Base-by-base conservation (phyloP, 2,113 vertebrate species). In the Brachypteracias leptosomus region DNA sequence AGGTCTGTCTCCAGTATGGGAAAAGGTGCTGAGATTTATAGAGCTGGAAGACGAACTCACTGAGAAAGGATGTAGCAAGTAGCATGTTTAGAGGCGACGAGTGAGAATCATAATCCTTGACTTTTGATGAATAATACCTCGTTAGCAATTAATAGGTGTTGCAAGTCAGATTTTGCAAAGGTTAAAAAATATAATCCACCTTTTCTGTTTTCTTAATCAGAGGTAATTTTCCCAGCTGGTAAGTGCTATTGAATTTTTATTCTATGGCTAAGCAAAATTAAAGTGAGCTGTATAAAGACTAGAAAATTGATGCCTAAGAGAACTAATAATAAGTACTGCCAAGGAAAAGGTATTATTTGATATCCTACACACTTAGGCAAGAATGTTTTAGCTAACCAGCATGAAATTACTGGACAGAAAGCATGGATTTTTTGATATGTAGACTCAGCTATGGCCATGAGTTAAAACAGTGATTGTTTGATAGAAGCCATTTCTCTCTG, bases 181-280 rank as follows among this genome's bases (percentile, higher is more conserved):
- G 94, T 90, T 94, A 86, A 96, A 97, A 93, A 93, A 77, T 58
- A 62, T 75, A 89, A 92, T 85, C 70, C 28, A 19, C 55, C 44
- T 79, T 79, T 83, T 95, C 86, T 94, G 77, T 89, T 88, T 92
- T 75, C 54, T 76, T 85, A 96, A 81, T 90, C 86, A 85, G 61
- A 91, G 28, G 75, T 85, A 46, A 95, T 87, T 95, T 96, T 77
- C 87, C 44, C 82, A 91, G 88, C 52, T 93, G 89, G 77, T 94
- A 92, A 97, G 79, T 83, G 73, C 77, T 76, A 51, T 67, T 86
- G 85, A 89, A 29, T 88, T 97, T 89, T 95, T 89, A 57, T 93
- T 73, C 73, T 91, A 83, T 38, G 55, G 90, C 85, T 90, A 91
- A 86, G 67, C 71, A 90, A 94, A 91, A 93, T 36, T 44, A 85